A percentile compares a stretch with the other conserved stretches of the same genome.
These are phyloP conservation scores for Biston betularia DNA, from an alignment of 2,888 invertebrate genomes.

Conservation along the genomic window DNA sequence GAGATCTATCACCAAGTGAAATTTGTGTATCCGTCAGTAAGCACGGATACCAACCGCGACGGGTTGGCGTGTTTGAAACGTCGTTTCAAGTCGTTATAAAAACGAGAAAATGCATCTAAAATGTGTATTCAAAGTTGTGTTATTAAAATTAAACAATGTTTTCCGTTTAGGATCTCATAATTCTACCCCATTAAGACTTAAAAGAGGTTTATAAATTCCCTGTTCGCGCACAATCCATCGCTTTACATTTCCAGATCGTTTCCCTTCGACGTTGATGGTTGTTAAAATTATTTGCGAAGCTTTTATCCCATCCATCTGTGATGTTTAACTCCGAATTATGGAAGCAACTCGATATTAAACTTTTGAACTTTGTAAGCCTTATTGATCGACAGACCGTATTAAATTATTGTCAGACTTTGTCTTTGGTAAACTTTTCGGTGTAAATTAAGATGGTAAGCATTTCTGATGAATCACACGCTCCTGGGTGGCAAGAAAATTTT, in stretches of 20 bases:
- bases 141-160: neutral
- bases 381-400: conserved; percentile 35
- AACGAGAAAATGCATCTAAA: too few species aligned
- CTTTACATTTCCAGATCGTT: conserved; percentile 15
- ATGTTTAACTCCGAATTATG: conserved; percentile 31
- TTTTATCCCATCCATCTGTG: conserved; percentile 39
- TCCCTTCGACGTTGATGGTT: conserved; percentile 35
- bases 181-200: conserved; percentile 1
- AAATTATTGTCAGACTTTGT: conserved; percentile 34
- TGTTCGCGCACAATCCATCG: conserved; percentile 18
- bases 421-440: conserved; percentile 28
- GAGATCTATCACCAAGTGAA: too few species aligned
- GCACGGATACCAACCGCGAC: too few species aligned
- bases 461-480: neutral
- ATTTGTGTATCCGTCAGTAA: too few species aligned
- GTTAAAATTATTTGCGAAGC: conserved; percentile 40
- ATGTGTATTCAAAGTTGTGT: neutral
- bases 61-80: too few species aligned
- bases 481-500: too few species aligned
- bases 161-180: conserved; percentile 1
- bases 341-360: conserved; percentile 35
- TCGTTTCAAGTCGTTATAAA: too few species aligned
- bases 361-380: conserved; percentile 36
- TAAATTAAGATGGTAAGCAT: conserved; percentile 11
- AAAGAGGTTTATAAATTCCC: conserved; percentile 13